Percentiles rank a stretch among this genome's conserved stretches.
Evolutionary conservation across 2,797 vertebrate species (phyloP).

Genomic region (Siniperca undulata): DNA sequence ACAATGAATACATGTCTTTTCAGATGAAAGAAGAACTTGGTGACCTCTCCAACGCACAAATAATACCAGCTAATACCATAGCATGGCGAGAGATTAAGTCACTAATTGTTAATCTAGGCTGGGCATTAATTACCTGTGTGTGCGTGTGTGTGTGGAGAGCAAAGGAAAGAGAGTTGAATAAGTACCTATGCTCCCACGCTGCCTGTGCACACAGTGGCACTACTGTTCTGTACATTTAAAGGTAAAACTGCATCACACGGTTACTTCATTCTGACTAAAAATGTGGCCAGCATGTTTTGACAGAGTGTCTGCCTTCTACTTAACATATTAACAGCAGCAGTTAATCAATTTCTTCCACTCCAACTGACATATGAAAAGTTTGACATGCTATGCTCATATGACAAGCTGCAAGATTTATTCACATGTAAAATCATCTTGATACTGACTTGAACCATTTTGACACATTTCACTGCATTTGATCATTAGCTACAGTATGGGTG

Average conservation of each 20-base stretch:
- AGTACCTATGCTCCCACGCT: neutral
- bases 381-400: neutral
- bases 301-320: neutral
- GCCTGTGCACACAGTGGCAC: neutral
- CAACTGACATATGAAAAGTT: neutral
- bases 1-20: slow-evolving; percentile 11
- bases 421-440: neutral
- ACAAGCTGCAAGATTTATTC: neutral
- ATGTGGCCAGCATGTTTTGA: slow-evolving; percentile 2
- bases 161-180: neutral
- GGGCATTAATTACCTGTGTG: neutral
- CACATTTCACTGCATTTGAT: neutral
- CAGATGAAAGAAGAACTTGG: slow-evolving; percentile 22
- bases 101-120: slow-evolving; percentile 32
- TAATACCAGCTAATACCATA: slow-evolving; percentile 24
- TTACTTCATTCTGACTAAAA: neutral
- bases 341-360: slow-evolving; percentile 15
- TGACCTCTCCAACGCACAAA: slow-evolving; percentile 19
- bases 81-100: neutral
- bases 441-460: slow-evolving; percentile 1
- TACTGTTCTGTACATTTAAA: neutral
- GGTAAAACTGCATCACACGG: neutral
- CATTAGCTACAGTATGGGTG: too few species aligned
- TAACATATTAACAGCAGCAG: neutral
- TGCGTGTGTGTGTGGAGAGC: neutral